Evolutionary conservation across 2,888 invertebrate genomes (phyloP).

Genomic region (Hirtodrosophila trivittata): DNA sequence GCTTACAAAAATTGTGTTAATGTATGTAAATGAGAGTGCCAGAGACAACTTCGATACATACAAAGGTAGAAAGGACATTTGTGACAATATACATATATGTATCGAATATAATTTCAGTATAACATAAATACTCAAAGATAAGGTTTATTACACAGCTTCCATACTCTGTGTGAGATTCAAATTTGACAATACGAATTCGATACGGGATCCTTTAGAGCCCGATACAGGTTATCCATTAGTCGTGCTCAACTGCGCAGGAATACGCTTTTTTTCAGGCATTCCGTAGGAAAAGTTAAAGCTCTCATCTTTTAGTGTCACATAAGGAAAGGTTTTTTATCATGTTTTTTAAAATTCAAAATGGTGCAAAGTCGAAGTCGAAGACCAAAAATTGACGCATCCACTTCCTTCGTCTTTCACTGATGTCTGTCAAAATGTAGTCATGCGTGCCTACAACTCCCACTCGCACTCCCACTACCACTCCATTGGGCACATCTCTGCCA

Average conservation of each 20-base stretch:
- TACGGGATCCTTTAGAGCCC: too few relatives aligned
- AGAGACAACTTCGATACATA: too few relatives aligned
- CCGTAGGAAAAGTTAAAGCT: conserved; percentile 42
- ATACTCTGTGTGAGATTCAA: too few relatives aligned
- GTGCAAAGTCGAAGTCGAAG: conserved; percentile 40
- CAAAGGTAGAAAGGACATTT: background rate
- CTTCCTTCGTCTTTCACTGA: background rate
- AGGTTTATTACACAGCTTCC: too few relatives aligned
- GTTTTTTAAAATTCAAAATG: conserved; percentile 39
- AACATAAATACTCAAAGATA: background rate
- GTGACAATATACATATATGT: too few relatives aligned
- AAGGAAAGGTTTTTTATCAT: conserved; percentile 43
- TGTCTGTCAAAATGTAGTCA: conserved; percentile 60
- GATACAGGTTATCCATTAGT: too few relatives aligned
- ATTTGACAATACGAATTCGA: too few relatives aligned
- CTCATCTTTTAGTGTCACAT: conserved; percentile 52
- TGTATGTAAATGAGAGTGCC: too few relatives aligned
- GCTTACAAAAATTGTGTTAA: background rate
- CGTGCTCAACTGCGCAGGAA: too few relatives aligned
- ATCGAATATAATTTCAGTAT: too few relatives aligned
- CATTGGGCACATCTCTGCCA: background rate
- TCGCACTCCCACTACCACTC: background rate
- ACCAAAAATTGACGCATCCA: conserved; percentile 27
- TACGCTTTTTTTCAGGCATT: conserved; percentile 41
- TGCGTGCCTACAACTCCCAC: conserved; percentile 41